Evolutionary conservation across 2,113 vertebrate species (phyloP), one percentile per base, ranked within the genome.

Genomic region (human (Homo sapiens)): DNA sequence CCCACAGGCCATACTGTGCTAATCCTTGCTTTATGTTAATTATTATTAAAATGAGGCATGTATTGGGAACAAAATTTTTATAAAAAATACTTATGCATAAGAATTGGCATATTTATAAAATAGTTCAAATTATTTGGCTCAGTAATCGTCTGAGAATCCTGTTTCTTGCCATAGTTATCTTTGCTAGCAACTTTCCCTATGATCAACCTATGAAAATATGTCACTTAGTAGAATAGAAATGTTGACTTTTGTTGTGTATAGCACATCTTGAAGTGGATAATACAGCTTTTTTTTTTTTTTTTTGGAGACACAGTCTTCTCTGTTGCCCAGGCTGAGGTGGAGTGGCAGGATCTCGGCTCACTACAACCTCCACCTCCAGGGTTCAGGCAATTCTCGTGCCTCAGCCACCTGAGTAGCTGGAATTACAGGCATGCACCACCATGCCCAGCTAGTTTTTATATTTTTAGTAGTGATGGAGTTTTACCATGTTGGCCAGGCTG

Each of bases 121-220:
- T 32, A 48, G 5, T 91, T 76, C 30, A 48, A 75, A 32, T 72
- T 79, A 90, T 89, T 96, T 96, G 94, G 32, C 14, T 82, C 22
- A 90, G 1, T 92, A 76, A 66, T 91, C 12, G 61, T 64, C 68
- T 91, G 52, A 57, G n/a, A 92, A 79, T 96, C 17, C 20, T 66
- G 35, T 66, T 96, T 94, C 72, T 96, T 93, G 7, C 72, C 40
- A 86, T 85, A 76, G 8, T 92, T 57, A 38, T 78, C 75, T 97
- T 94, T 96, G 45, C 50, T 18, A 78, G 38, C 18, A 88, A n/a
- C 38, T 90, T 93, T 82, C 48, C 22, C 35, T 55, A 9, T 61
- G 92, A 85, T 89, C 40, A 79, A 30, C 12, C 78, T 95, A 20
- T 45, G 43, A 93, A 97, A 87, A 95, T 50, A 92, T 13, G 10